phyloP scores from a whole-genome alignment of 1,140 invertebrate species.

The Epicauta chinensis region DNA sequence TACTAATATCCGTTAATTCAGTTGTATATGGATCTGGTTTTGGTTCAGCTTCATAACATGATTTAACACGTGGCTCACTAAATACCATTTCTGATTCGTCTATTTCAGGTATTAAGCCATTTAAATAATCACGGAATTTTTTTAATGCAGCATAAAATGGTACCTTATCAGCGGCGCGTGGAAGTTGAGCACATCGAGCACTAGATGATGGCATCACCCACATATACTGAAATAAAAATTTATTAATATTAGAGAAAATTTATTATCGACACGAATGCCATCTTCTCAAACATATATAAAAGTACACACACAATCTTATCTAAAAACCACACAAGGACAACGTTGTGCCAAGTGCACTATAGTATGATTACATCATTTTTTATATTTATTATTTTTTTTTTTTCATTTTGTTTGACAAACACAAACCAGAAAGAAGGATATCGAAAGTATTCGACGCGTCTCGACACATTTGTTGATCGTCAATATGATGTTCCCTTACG shows the following conservation, averaged over 20 bases:
- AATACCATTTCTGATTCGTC: conserved; percentile 92
- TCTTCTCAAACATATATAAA: too few species aligned
- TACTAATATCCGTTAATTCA: conserved; percentile 45
- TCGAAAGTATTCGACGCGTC: too few species aligned
- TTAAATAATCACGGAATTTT: conserved; percentile 92
- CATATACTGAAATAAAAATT: conserved; percentile 68
- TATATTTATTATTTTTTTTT: not conserved
- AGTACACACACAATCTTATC: too few species aligned
- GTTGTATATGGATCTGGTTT: conserved; percentile 39
- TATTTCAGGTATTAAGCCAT: conserved; percentile 77
- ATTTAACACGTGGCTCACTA: conserved; percentile 67
- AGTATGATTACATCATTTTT: too few species aligned
- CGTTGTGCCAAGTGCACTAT: too few species aligned
- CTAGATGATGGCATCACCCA: conserved; percentile 99
- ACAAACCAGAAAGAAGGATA: too few species aligned
- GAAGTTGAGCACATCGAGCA: conserved; percentile 90
- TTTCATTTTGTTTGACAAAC: not conserved
- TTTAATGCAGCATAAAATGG: conserved; percentile 93
- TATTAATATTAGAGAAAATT: not conserved
- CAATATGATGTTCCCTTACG: too few species aligned
- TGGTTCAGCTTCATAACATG: conserved; percentile 49
- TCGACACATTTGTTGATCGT: too few species aligned
- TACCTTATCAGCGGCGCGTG: conserved; percentile 92
- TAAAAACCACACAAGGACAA: too few species aligned
- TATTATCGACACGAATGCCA: not conserved